Evolutionary conservation across 2,888 invertebrate genomes (phyloP), one percentile per base, ranked within the genome.

Genomic region (Melanotus villosus): DNA sequence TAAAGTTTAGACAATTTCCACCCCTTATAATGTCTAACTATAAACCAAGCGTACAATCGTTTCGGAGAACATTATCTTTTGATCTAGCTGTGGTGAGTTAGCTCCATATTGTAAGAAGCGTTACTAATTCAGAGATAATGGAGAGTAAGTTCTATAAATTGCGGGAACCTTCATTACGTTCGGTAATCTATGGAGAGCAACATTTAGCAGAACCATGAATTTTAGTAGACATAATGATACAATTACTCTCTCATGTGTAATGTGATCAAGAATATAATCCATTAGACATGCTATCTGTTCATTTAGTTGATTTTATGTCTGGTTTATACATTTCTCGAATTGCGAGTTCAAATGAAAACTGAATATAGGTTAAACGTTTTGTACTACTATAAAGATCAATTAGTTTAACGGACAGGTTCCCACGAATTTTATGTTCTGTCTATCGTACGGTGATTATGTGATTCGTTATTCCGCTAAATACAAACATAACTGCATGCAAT

Each of bases 241-340:
- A 62, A 47, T 43, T 68, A 66, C 32, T 57, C 66, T 69, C 65
- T 62, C 63, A 66, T 70, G 70, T 65, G 62, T 62, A 70, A 70
- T 70, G 64, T 36, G 63, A 70, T 70, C 65, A 63, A 62, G 65
- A 66, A 36, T 36, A 63, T 70, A 66, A 62, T 65, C 70, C 58
- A 63, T 65, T 66, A 65, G 57, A 57, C 70, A 70, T 57, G 70
- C 70, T 70, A 70, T 70, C 65, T 70, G 66, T 70, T 65, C 70
- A 66, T 70, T 70, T 70, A 56, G 59, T 38, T 16, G 68, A 63
- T 68, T 63, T 63, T 63, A 58, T 57, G 62, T 63, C 38, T 62
- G 34, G 41, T 43, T 16, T 36, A 21, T 26, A 43, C 41, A 45
- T 45, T 18, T 43, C 54, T 16, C 19, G 64, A 43, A 52, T 54